These are phyloP conservation scores for Incurvaria masculella DNA, from an alignment of 2,888 invertebrate genomes.

Conservation along the genomic window DNA sequence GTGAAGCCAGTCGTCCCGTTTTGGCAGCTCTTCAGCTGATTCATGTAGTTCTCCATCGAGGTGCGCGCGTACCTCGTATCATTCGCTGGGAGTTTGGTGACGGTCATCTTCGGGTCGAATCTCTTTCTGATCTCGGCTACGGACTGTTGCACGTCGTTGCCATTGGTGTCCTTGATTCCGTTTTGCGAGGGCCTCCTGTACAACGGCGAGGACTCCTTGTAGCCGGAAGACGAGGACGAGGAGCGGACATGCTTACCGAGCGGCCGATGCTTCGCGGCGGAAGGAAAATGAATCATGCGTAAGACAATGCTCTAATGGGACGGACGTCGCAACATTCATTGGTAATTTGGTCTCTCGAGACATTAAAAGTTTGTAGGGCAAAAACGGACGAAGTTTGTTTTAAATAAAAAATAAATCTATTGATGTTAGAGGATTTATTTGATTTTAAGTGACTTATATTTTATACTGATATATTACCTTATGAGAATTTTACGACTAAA, in stretches of 20 bases:
- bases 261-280: background rate
- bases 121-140: constrained; percentile 58
- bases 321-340: background rate
- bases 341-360: too few species aligned
- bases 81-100: constrained; percentile 45
- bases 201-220: constrained; percentile 40
- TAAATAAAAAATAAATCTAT: too few species aligned
- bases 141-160: constrained; percentile 53
- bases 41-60: constrained; percentile 39
- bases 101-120: constrained; percentile 53
- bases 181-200: constrained; percentile 42
- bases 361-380: too few species aligned
- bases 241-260: background rate
- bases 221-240: constrained; percentile 16
- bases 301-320: background rate
- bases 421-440: too few species aligned
- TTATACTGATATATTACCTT: too few species aligned
- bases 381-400: too few species aligned
- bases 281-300: background rate
- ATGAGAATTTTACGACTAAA: too few species aligned
- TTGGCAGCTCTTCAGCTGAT: constrained; percentile 41
- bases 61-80: constrained; percentile 30
- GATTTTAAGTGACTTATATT: too few species aligned
- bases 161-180: constrained; percentile 56
- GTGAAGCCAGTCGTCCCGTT: constrained; percentile 40